A percentile compares a stretch with the other conserved stretches of the same genome.
These are phyloP conservation scores for Balaeniceps rex DNA, from an alignment of 2,113 vertebrate species.

Conservation along the genomic window DNA sequence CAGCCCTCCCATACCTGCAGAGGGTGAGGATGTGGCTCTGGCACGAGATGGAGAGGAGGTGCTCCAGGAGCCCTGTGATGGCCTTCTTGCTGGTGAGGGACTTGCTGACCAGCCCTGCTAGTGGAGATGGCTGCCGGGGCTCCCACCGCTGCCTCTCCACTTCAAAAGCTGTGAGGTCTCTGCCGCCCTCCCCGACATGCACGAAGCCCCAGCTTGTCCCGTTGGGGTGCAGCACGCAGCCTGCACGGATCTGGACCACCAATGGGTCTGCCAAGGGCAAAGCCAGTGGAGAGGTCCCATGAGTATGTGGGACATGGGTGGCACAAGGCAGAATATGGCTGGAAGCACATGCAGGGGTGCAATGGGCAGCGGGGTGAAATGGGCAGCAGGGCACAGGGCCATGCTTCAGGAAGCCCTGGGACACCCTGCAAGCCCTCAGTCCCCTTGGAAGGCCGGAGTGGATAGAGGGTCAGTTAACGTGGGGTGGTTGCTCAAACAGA, in stretches of 20 bases:
- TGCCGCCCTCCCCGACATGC: neutral
- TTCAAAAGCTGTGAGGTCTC: neutral
- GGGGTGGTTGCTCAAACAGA: neutral
- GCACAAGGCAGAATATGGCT: neutral
- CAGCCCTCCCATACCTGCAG: neutral
- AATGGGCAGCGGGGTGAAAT: neutral
- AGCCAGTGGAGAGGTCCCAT: neutral
- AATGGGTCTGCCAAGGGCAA: neutral
- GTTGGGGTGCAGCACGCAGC: neutral
- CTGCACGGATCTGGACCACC: neutral
- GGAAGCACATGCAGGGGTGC: neutral
- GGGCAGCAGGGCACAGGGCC: neutral
- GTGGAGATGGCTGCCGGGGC: rapidly evolving
- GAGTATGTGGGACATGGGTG: neutral
- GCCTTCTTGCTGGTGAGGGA: neutral
- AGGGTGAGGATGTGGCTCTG: neutral
- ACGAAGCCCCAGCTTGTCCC: neutral
- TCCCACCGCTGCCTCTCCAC: neutral
- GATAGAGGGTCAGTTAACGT: rapidly evolving
- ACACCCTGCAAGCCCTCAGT: neutral
- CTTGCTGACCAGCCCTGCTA: neutral
- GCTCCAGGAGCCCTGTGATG: rapidly evolving
- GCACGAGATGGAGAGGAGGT: neutral
- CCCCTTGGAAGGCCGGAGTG: neutral
- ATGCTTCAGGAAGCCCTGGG: neutral